phyloP scores from a whole-genome alignment of 1,140 invertebrate species.

The Aphaenogaster floridana region DNA sequence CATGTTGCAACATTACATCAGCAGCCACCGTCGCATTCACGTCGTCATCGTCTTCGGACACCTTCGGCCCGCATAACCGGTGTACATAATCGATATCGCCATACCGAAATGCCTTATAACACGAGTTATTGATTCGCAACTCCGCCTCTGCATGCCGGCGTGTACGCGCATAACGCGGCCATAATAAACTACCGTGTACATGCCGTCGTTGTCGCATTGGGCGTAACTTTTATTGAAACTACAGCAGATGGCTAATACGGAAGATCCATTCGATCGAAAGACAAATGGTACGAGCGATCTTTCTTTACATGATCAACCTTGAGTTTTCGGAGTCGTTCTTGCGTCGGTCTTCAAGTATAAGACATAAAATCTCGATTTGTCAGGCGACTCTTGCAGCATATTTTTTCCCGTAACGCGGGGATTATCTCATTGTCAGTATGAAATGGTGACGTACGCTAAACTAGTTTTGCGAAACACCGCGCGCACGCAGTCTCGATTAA shows the following conservation, averaged over 20 bases:
- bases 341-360: background rate
- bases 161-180: slow-evolving; percentile 61
- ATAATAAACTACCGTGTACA: slow-evolving; percentile 37
- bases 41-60: slow-evolving; percentile 63
- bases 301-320: slow-evolving; percentile 26
- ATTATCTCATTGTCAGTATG: background rate
- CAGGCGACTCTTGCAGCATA: background rate
- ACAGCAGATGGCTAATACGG: background rate
- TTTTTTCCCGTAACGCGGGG: slow-evolving; percentile 34
- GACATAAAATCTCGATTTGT: background rate
- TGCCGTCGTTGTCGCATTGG: background rate
- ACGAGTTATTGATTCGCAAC: slow-evolving; percentile 66
- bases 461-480: slow-evolving; percentile 30
- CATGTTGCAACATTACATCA: slow-evolving; percentile 36
- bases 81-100: slow-evolving; percentile 65
- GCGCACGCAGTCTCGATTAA: background rate
- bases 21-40: background rate
- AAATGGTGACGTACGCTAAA: slow-evolving; percentile 25
- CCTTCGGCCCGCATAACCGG: slow-evolving; percentile 59
- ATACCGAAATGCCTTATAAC: slow-evolving; percentile 64
- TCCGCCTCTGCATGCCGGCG: slow-evolving; percentile 41
- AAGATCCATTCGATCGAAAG: background rate
- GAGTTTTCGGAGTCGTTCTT: background rate
- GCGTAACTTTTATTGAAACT: background rate
- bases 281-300: background rate